A percentile compares a stretch with the other conserved stretches of the same genome.
Conservation (phyloP, 1,140 invertebrate genomes). For the Dreissena rostriformis region DNA sequence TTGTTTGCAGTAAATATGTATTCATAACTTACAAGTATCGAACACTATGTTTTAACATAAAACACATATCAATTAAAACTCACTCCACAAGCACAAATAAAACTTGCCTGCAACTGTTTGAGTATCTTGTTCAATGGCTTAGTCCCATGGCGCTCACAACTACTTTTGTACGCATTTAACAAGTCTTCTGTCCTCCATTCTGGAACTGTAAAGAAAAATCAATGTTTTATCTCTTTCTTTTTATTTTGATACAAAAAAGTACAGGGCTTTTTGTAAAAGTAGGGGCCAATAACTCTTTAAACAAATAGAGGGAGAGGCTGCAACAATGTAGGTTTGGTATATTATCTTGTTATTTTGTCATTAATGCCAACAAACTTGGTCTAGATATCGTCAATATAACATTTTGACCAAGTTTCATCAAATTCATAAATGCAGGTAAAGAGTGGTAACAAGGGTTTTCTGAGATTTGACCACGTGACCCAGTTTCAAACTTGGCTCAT, state of each 20-base stretch:
- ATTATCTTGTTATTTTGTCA: neutral
- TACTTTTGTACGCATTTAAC: conserved; percentile 86
- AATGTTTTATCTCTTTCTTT: neutral
- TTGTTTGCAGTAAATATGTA: too few species aligned
- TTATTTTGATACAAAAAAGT: neutral
- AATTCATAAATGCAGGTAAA: too few species aligned
- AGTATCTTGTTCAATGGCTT: conserved; percentile 86
- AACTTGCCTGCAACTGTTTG: conserved; percentile 86
- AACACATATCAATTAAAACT: neutral
- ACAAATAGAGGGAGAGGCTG: neutral
- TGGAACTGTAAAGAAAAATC: conserved; percentile 80
- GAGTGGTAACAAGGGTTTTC: too few species aligned
- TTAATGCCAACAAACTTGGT: neutral
- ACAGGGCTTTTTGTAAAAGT: neutral
- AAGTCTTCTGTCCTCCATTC: conserved; percentile 85
- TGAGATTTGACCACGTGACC: too few species aligned
- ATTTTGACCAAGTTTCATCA: too few species aligned
- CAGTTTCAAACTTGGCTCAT: too few species aligned
- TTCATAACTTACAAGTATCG: too few species aligned
- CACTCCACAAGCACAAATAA: neutral
- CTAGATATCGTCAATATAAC: neutral
- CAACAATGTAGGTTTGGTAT: neutral
- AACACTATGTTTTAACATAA: too few species aligned
- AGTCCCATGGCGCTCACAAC: conserved; percentile 87
- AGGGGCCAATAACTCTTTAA: too few species aligned